phyloP scores from a whole-genome alignment of 2,797 vertebrate genomes.

The Huso huso region DNA sequence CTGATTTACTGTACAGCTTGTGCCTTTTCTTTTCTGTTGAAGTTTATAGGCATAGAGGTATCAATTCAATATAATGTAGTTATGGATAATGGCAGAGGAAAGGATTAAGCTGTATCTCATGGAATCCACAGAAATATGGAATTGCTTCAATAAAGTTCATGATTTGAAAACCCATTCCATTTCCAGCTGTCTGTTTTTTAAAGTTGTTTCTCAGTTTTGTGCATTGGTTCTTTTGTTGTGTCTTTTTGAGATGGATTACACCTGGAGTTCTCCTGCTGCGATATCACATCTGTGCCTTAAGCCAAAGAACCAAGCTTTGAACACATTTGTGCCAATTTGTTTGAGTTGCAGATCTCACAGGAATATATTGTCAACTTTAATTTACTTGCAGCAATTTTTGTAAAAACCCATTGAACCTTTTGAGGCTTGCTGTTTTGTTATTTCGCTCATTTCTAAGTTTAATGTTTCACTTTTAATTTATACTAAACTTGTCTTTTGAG shows the following conservation, averaged over 20 bases:
- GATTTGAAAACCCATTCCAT: neutral
- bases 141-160: neutral
- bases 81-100: too few relatives aligned
- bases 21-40: too few relatives aligned
- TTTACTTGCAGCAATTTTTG: slow-evolving; percentile 25
- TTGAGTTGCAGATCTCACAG: slow-evolving; percentile 43
- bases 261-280: slow-evolving; percentile 13
- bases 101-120: too few relatives aligned
- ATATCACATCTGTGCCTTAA: slow-evolving; percentile 11
- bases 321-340: slow-evolving; percentile 43
- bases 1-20: too few relatives aligned
- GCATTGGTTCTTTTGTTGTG: too few relatives aligned
- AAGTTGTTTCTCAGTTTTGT: neutral
- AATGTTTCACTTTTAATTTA: too few relatives aligned
- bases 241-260: too few relatives aligned
- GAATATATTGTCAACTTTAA: slow-evolving; percentile 48
- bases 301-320: slow-evolving; percentile 38
- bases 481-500: too few relatives aligned
- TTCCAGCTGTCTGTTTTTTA: neutral
- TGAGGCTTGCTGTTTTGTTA: slow-evolving; percentile 3
- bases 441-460: neutral
- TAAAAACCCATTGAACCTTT: slow-evolving; percentile 2
- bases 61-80: too few relatives aligned
- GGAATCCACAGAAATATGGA: too few relatives aligned
- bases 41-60: too few relatives aligned